Conservation (phyloP, 2,113 vertebrate genomes). For the Isurus oxyrinchus region DNA sequence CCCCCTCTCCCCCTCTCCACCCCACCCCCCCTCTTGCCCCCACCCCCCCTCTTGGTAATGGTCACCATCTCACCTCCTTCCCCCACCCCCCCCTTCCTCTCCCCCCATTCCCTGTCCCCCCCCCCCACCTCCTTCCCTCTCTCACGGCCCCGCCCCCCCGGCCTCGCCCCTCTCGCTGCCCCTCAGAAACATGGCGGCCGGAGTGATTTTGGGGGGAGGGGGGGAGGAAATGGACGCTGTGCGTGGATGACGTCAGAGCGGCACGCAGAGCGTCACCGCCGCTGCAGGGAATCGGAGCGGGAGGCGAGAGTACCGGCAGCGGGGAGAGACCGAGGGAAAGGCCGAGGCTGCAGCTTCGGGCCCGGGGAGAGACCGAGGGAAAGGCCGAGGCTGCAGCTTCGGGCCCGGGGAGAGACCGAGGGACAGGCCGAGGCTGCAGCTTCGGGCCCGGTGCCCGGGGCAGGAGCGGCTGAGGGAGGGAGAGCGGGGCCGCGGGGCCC, state of each 20-base stretch:
- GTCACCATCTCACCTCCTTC: too few species aligned
- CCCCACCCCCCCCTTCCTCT: rapidly evolving
- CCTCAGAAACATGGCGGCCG: background rate
- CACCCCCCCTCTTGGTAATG: too few species aligned
- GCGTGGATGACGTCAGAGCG: background rate
- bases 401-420: background rate
- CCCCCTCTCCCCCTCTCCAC: too few species aligned
- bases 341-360: background rate
- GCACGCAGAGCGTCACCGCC: background rate
- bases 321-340: background rate
- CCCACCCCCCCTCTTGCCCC: too few species aligned
- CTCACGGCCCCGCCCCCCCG: too few species aligned
- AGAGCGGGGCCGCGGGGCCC: background rate
- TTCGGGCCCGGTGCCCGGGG: background rate
- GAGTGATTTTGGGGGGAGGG: background rate
- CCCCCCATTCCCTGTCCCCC: background rate
- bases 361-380: background rate
- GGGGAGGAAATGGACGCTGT: background rate
- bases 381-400: background rate
- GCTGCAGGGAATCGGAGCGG: background rate
- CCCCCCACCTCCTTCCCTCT: background rate
- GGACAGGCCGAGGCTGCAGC: background rate
- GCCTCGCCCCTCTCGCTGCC: background rate
- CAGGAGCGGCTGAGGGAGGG: background rate
- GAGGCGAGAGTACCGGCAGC: background rate